Base-by-base conservation (phyloP, 1,140 invertebrate genomes). In the Ridgeia piscesae region DNA sequence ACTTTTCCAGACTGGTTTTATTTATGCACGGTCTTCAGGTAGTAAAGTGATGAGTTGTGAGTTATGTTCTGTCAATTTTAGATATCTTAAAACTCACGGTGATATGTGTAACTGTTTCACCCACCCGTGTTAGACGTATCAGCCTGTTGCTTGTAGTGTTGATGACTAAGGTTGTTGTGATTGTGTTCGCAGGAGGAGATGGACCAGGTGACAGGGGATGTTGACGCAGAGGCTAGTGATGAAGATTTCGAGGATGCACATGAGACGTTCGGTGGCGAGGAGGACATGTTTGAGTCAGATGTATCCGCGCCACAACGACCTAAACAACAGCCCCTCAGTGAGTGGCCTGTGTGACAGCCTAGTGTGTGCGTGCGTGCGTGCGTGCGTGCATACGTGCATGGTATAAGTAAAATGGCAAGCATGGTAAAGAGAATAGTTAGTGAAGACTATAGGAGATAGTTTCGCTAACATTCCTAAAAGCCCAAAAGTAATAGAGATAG, bases 201-300 rank as follows among this genome's bases (percentile, higher is more conserved):
- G 58, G 58, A 77, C 17, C 14, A 21, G 58, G 14, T 77, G 93
- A 94, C 94, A 91, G 96, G 96, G 31, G 97, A 42, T 11, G 42
- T 42, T 42, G 42, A 97, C 90, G 97, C 97, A 92, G 95, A 95
- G 91, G 58, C 58, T 21, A 95, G 95, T 93, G 95, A 95, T 89
- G 98, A 98, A 95, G 98, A 98, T 94, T 98, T 98, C 95, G 98
- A 98, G 96, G 98, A 98, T 96, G 97, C 97, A 21, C 97, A 97
- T 21, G 98, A 98, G 94, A 94, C 94, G 91, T 98, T 98, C 89
- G 97, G 97, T 50, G 98, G 98, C 94, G 98, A 99, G 95, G 98
- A 98, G 95, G 33, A 92, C 88, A 89, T 92, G 90, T 91, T 88
- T 48, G 91, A 92, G 89, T 93, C 88, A 34, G 92, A 92, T 31